Evolutionary conservation across 2,113 vertebrate species (phyloP).

Genomic region (Tonatia bakeri): DNA sequence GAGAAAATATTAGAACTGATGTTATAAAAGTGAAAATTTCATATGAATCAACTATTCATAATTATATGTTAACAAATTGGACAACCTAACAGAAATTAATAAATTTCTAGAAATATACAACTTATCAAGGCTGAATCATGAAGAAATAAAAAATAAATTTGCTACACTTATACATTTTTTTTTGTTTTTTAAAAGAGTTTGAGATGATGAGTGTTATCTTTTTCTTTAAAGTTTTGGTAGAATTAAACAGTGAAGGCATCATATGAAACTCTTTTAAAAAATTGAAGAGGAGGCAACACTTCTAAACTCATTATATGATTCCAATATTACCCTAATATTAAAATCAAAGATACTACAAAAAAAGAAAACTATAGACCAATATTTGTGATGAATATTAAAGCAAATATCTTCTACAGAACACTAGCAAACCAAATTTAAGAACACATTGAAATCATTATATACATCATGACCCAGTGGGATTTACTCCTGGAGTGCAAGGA

Average conservation of each 20-base stretch:
- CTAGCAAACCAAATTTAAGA: not conserved
- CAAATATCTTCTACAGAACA: not conserved
- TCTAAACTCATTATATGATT: not conserved
- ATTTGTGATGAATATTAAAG: not conserved
- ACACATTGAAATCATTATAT: not conserved
- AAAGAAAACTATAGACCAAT: not conserved
- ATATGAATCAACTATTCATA: not conserved
- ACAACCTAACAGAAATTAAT: not conserved
- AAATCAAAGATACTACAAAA: not conserved
- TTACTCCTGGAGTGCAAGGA: not conserved
- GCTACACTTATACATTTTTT: not conserved
- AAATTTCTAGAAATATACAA: not conserved
- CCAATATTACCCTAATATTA: not conserved
- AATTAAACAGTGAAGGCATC: not conserved
- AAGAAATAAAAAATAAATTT: not conserved
- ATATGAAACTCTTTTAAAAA: not conserved
- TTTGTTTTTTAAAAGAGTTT: not conserved
- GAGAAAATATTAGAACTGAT: not conserved
- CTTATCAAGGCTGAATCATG: not conserved
- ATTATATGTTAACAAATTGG: not conserved
- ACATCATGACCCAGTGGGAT: not conserved
- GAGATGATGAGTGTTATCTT: not conserved
- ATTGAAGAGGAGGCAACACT: not conserved
- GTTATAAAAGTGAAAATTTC: not conserved
- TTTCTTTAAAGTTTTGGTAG: not conserved